These are phyloP conservation scores for Girardinus metallicus DNA, from an alignment of 2,797 vertebrate genomes.

Conservation along the genomic window DNA sequence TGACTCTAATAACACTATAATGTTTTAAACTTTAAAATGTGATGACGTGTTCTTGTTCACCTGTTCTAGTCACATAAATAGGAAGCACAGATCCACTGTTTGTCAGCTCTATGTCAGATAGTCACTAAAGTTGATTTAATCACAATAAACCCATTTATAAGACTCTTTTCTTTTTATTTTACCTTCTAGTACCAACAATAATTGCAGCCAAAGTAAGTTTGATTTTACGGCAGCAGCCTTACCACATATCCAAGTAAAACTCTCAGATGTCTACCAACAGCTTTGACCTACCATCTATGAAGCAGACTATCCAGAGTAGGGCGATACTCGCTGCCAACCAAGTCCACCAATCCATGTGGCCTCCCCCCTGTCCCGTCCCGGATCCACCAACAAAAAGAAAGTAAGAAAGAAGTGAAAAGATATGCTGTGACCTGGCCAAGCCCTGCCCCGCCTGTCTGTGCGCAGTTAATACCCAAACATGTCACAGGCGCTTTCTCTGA, in stretches of 20 bases:
- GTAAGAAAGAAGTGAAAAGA: slow-evolving; percentile 35
- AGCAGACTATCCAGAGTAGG: slow-evolving; percentile 77
- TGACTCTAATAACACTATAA: background rate
- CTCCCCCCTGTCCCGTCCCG: slow-evolving; percentile 56
- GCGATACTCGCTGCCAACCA: slow-evolving; percentile 67
- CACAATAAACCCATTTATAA: background rate
- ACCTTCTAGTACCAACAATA: background rate
- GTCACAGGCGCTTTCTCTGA: slow-evolving; percentile 36
- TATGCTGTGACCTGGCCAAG: slow-evolving; percentile 37
- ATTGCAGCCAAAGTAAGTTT: background rate
- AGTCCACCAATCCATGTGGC: slow-evolving; percentile 76
- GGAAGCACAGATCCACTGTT: background rate
- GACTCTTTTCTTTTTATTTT: background rate
- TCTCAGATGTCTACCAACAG: background rate
- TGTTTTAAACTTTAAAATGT: background rate
- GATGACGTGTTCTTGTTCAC: background rate
- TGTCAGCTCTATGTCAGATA: background rate
- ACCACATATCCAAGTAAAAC: background rate
- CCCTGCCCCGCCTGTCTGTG: slow-evolving; percentile 47
- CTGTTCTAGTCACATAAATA: background rate
- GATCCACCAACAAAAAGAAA: slow-evolving; percentile 49
- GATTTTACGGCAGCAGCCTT: background rate
- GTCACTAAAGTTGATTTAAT: background rate
- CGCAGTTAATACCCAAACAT: slow-evolving; percentile 51
- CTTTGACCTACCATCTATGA: slow-evolving; percentile 74